Evolutionary conservation across 53 echinoderm and acorn worm species (phyloP).

Genomic region (Arbacia lixula): DNA sequence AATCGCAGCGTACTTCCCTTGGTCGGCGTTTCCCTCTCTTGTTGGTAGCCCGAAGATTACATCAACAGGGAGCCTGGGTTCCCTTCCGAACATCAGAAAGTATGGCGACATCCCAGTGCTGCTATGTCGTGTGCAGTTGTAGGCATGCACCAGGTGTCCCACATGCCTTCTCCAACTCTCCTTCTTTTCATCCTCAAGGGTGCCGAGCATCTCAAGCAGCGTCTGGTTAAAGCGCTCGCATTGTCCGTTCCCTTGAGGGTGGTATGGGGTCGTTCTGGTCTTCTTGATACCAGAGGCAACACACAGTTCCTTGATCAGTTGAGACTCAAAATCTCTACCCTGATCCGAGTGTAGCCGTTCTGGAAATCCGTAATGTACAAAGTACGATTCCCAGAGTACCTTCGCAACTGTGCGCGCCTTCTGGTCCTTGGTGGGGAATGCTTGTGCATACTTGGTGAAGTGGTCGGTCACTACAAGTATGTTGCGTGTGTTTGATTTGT

Average conservation of each 20-base stretch:
- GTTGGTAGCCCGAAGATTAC: constrained; percentile 50
- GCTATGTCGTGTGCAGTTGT: constrained; percentile 65
- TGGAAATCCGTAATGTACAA: constrained; percentile 50
- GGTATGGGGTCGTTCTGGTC: constrained; percentile 62
- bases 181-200: constrained; percentile 72
- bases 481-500: constrained; percentile 56
- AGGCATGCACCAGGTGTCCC: constrained; percentile 62
- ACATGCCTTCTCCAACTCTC: constrained; percentile 59
- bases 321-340: constrained; percentile 65
- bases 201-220: constrained; percentile 66
- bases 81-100: constrained; percentile 71
- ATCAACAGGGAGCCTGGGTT: constrained; percentile 65
- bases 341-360: constrained; percentile 58
- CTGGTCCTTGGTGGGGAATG: constrained; percentile 46
- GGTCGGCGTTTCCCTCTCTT: constrained; percentile 9
- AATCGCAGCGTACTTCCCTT: constrained; percentile 52
- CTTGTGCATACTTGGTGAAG: constrained; percentile 62
- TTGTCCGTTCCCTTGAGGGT: too few relatives aligned
- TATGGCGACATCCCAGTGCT: constrained; percentile 73
- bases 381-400: constrained; percentile 30
- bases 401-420: constrained; percentile 36
- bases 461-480: constrained; percentile 69
- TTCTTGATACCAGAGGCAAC: constrained; percentile 47
- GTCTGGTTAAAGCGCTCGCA: constrained; percentile 78
- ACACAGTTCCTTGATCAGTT: constrained; percentile 63